These are phyloP conservation scores for Stichodactyla helianthus DNA, from an alignment of 64 coral and sea anemone genomes.

Conservation along the genomic window DNA sequence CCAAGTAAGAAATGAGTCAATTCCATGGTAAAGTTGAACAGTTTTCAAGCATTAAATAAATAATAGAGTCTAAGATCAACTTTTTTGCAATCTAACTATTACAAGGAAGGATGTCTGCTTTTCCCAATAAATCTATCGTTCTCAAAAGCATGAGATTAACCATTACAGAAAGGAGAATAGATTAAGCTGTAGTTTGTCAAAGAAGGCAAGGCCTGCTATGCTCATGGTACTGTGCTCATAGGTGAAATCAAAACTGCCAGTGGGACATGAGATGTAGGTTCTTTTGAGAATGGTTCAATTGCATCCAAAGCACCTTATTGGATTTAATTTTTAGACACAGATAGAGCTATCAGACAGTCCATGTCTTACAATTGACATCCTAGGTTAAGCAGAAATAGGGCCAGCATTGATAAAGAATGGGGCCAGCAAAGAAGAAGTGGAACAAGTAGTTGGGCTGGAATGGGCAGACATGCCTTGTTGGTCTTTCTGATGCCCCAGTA, in stretches of 20 bases:
- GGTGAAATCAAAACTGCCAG: neutral
- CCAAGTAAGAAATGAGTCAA: neutral
- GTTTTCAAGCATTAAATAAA: neutral
- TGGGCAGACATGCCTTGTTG: conserved; percentile 89
- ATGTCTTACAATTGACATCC: conserved; percentile 9
- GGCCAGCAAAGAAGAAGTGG: conserved; percentile 72
- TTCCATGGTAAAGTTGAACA: neutral
- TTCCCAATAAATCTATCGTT: conserved; percentile 6
- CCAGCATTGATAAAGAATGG: conserved; percentile 29
- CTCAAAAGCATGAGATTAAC: conserved; percentile 44
- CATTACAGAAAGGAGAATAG: conserved; percentile 13
- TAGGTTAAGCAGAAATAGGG: conserved; percentile 28
- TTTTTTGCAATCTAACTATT: conserved; percentile 10
- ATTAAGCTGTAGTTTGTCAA: conserved; percentile 1
- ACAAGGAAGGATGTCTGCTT: conserved; percentile 29
- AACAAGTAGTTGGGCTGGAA: conserved; percentile 58
- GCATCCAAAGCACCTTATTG: neutral
- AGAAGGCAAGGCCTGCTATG: neutral
- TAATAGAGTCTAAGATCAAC: neutral
- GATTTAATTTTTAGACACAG: neutral
- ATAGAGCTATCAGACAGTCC: conserved; percentile 4
- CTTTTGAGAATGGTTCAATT: neutral
- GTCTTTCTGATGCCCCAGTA: conserved; percentile 60
- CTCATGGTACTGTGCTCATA: neutral
- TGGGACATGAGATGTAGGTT: neutral